phyloP scores from a whole-genome alignment of 2,888 invertebrate genomes.

The Athalia cordata region DNA sequence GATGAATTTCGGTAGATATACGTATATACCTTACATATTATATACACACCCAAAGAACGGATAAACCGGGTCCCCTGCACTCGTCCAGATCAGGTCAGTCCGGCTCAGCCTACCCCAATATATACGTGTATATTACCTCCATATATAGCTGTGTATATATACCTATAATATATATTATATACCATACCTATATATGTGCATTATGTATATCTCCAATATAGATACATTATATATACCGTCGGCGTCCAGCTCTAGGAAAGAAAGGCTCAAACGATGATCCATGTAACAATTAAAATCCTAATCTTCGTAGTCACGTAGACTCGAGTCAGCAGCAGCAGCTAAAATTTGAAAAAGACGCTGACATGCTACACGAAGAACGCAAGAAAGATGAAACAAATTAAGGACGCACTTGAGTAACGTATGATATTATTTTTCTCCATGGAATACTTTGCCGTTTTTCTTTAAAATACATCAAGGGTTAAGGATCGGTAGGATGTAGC shows the following conservation, averaged over 20 bases:
- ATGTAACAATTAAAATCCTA: slow-evolving; percentile 47
- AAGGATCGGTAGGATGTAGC: too few relatives aligned
- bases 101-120: slow-evolving; percentile 40
- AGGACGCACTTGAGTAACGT: too few relatives aligned
- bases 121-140: slow-evolving; percentile 20
- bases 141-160: neutral
- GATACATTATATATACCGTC: slow-evolving; percentile 1
- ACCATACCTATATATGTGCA: neutral
- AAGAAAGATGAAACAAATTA: too few relatives aligned
- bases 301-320: slow-evolving; percentile 43
- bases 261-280: slow-evolving; percentile 38
- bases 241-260: slow-evolving; percentile 27
- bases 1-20: neutral
- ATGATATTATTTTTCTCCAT: too few relatives aligned
- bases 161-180: neutral
- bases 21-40: neutral
- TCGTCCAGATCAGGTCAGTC: slow-evolving; percentile 41
- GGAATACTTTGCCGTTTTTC: too few relatives aligned
- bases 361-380: neutral
- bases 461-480: too few relatives aligned
- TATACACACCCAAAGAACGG: slow-evolving; percentile 4
- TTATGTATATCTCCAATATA: neutral
- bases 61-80: slow-evolving; percentile 34
- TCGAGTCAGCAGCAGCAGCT: neutral
- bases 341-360: neutral